These are phyloP conservation scores for Idaea dimidiata DNA, from an alignment of 2,888 invertebrate genomes.

Conservation along the genomic window DNA sequence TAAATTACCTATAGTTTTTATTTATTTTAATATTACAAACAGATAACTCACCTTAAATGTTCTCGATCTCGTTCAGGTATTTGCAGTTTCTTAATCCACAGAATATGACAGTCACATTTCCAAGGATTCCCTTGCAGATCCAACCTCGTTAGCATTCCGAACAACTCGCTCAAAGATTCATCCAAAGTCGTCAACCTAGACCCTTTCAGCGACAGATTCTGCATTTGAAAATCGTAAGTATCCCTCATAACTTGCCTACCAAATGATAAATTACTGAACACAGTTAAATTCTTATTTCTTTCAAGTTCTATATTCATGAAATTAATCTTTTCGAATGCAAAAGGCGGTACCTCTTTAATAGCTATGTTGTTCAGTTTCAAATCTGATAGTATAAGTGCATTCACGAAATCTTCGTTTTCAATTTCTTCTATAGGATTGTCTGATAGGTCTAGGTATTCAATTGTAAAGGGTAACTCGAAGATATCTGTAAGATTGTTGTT, in stretches of 20 bases:
- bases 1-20: too few relatives aligned
- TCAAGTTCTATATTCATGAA: constrained; percentile 76
- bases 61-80: constrained; percentile 61
- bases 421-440: constrained; percentile 79
- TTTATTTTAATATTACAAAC: background rate
- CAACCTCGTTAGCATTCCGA: constrained; percentile 66
- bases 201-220: constrained; percentile 66
- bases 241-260: constrained; percentile 61
- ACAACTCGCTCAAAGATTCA: constrained; percentile 58
- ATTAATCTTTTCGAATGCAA: constrained; percentile 76
- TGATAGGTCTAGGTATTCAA: constrained; percentile 83
- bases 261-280: constrained; percentile 70
- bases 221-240: constrained; percentile 65
- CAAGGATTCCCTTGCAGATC: constrained; percentile 83
- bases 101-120: constrained; percentile 83
- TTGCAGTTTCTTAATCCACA: constrained; percentile 72
- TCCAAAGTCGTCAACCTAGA: constrained; percentile 67
- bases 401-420: constrained; percentile 68
- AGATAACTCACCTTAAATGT: constrained; percentile 64
- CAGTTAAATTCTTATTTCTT: constrained; percentile 75
- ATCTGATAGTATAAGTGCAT: constrained; percentile 73
- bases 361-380: constrained; percentile 80
- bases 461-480: constrained; percentile 78
- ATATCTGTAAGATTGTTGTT: constrained; percentile 78
- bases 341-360: constrained; percentile 75